Conservation (phyloP, 2,113 vertebrate genomes). For the Struthio camelus region DNA sequence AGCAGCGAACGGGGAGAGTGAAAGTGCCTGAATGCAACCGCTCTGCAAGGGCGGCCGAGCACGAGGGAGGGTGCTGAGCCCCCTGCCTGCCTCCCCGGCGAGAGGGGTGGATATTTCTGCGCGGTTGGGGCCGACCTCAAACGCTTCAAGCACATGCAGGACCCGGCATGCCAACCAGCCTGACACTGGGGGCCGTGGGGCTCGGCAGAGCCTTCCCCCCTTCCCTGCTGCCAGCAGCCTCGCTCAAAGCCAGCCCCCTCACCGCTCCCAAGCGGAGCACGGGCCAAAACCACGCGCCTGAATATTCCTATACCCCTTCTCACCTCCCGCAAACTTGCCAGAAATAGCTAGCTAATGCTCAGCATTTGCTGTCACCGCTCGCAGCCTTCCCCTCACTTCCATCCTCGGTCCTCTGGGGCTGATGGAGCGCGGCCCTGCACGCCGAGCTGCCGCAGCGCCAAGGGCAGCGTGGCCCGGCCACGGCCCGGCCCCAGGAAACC, state of each 20-base stretch:
- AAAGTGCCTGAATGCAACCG: fast-evolving
- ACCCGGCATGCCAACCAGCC: background rate
- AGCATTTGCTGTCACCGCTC: fast-evolving
- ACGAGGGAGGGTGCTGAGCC: background rate
- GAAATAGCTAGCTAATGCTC: fast-evolving
- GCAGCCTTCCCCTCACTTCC: background rate
- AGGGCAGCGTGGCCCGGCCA: too few relatives aligned
- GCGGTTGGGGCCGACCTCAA: background rate
- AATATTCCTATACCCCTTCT: background rate
- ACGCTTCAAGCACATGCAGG: fast-evolving
- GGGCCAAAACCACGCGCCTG: fast-evolving
- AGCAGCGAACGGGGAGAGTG: fast-evolving
- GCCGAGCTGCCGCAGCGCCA: fast-evolving
- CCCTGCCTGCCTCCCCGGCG: fast-evolving
- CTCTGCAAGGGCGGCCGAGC: fast-evolving
- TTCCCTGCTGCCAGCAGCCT: fast-evolving
- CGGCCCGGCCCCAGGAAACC: too few relatives aligned
- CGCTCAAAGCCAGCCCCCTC: background rate
- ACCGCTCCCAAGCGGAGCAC: background rate
- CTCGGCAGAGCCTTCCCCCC: fast-evolving
- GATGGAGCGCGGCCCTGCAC: background rate
- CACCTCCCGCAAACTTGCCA: background rate
- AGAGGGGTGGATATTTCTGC: fast-evolving
- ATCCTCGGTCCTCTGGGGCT: fast-evolving
- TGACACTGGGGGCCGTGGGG: too few relatives aligned